Evolutionary conservation across 2,113 vertebrate genomes (phyloP), one percentile per base, ranked within the genome.

Genomic region (Salvator merianae): DNA sequence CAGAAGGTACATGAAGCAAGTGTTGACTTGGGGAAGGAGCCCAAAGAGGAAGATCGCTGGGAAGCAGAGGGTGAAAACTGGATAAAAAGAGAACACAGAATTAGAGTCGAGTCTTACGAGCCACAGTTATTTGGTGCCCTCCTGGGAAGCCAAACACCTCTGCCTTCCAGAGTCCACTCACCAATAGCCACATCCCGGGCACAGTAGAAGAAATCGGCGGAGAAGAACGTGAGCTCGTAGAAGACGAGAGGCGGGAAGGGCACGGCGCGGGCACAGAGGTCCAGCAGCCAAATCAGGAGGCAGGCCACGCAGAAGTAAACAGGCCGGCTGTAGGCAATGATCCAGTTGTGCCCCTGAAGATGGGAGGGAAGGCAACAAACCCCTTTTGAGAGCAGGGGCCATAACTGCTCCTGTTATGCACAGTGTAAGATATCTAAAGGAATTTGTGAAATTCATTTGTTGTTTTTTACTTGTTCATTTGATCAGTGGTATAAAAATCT

Each of bases 1-100:
- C 93, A 98, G 95, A 94, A 98, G 94, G 95, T 97, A 97, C 98
- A 98, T 98, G 92, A 98, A 91, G 93, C 97, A 98, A 38, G 97
- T 98, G 92, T 98, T 98, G 93, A 98, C 97, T 94, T 98, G 97
- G 91, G 97, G 97, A 92, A 98, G 95, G 91, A 98, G 96, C 85
- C 97, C 97, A 88, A 98, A 96, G 77, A 98, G 96, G 94, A 98
- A 98, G 92, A 98, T 94, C 85, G 96, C 94, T 0, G 97, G 97
- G 92, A 98, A 98, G 94, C 97, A 97, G 88, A 98, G 92, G 82
- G 96, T 96, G 91, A 98, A 97, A 70, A 98, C 97, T 98, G 95
- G 14, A 22, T 43, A 2, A 13, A 69, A 28, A 8, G 1, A 4
- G 30, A 3, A 22, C 6, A 50, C 4, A 22, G 28, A 12, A 10